Evolutionary conservation across 2,113 vertebrate species (phyloP), one percentile per base, ranked within the genome.

Genomic region (Damaliscus lunatus): DNA sequence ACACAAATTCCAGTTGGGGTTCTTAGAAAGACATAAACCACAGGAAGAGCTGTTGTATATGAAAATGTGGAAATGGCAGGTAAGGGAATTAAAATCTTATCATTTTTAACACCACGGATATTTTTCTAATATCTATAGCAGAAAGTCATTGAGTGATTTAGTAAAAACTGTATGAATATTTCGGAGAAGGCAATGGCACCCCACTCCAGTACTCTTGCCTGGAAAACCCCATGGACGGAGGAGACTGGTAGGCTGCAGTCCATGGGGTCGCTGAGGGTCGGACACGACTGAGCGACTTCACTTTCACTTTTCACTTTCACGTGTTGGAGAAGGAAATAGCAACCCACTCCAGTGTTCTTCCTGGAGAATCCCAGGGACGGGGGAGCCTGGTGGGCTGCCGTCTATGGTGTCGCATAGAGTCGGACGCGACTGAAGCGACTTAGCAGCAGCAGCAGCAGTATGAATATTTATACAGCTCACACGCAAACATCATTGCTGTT

Each of bases 381-480:
- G 3, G 55, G 55, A 57, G 21, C 21, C 55, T 57, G 55, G 55
- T 57, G 21, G 55, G 55, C 3, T 57, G 55, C 55, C 1, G 0
- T 57, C 55, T 57, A 9, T 57, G 55, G 55, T 21, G 21, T 57
- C 55, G 3, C 55, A 23, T 3, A 23, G 55, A 57, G 55, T 57
- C 3, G 8, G 55, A 57, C 21, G 23, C 3, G 3, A 57, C 55
- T 57, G 55, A 57, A 23, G 8, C 23, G 21, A 57, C 55, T 57
- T 57, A 57, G 55, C 55, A 57, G 55, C 55, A 57, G 55, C 55
- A 57, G 21, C 52, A 19, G 53, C 55, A 57, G 55, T 60, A 97
- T 31, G 96, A 98, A 97, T 96, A 97, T 98, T 97, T 98, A 97
- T 59, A 95, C 3, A 88, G 57, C 27, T 98, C 71, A 92, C 16